Base-by-base conservation (phyloP, 1,140 invertebrate genomes). In the Drosophila ironensis region DNA sequence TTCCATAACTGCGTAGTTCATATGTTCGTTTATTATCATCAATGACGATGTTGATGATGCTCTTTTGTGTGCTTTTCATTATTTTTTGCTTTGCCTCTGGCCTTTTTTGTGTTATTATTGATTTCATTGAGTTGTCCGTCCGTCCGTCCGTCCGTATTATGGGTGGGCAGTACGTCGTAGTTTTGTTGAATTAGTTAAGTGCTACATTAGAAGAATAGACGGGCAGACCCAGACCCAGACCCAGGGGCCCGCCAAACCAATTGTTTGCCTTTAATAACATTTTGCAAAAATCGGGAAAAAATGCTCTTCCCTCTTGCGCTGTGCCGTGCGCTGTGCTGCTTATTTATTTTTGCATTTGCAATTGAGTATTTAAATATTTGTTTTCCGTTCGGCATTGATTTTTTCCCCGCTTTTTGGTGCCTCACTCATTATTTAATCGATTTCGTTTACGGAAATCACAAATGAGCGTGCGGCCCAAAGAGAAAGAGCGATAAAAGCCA, bases 161-260 rank as follows among this genome's bases (percentile, higher is more conserved):
- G 53, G 24, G 64, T n/a, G n/a, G n/a, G n/a, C n/a, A n/a, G n/a
- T 42, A 70, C 78, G 72, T 60, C 77, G 78, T 73, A 82, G 77
- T 73, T 70, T 86, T 82, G 78, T 82, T 82, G 78, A 78, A 73
- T 82, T 84, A 84, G 78, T 73, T 82, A 82, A 84, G 78, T 82
- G 78, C 56, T 61, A 60, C 69, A 70, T 84, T 61, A 78, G 76
- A 69, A 46, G 19, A 42, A 56, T 61, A 78, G 76, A 69, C 41
- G 19, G 30, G 41, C 17, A 16, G 20, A 12, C 17, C 12, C 22
- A 14, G 12, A 17, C 14, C n/a, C 27, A 7, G 45, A 54, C 19
- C 12, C 24, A 46, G 24, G 14, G 52, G 42, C 46, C 66, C 44
- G 59, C 25, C 38, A 33, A 47, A 28, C 17, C 25, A 2, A 14